These are phyloP conservation scores for Polydrusus cervinus DNA, from an alignment of 2,888 invertebrate genomes.

Conservation along the genomic window DNA sequence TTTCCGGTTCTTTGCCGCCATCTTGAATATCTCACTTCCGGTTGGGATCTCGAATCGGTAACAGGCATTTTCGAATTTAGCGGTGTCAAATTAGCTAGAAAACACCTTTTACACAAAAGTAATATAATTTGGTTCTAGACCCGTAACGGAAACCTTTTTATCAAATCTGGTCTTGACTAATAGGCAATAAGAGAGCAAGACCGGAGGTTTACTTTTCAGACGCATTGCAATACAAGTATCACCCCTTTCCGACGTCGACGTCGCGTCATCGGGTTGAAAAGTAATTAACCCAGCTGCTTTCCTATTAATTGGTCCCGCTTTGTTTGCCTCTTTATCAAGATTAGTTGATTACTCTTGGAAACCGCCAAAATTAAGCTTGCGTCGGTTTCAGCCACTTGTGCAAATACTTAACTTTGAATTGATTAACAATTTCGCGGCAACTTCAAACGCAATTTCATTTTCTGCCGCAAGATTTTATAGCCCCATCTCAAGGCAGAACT, in stretches of 20 bases:
- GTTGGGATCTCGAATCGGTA: no score
- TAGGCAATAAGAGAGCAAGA: no score
- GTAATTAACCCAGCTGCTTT: slow-evolving; percentile 32
- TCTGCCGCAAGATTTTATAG: not conserved
- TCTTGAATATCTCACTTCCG: no score
- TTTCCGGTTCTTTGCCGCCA: no score
- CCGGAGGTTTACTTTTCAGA: no score
- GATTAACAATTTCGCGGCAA: slow-evolving; percentile 19
- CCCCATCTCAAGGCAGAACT: not conserved
- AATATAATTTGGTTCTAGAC: no score
- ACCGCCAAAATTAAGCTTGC: slow-evolving; percentile 30
- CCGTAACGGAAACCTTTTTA: no score
- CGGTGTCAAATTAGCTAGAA: no score
- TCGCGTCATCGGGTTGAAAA: slow-evolving; percentile 13
- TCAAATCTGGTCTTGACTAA: no score
- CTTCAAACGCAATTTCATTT: not conserved
- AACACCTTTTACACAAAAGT: no score
- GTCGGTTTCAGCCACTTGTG: slow-evolving; percentile 14
- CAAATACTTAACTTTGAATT: slow-evolving; percentile 28
- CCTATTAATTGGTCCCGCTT: slow-evolving; percentile 33
- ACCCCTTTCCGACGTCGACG: not conserved
- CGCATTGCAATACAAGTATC: not conserved
- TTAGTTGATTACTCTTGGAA: slow-evolving; percentile 30
- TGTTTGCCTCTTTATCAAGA: slow-evolving; percentile 40
- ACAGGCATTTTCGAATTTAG: no score